Conservation (phyloP, 2,888 invertebrate genomes). For the Alentia gelatinosa region DNA sequence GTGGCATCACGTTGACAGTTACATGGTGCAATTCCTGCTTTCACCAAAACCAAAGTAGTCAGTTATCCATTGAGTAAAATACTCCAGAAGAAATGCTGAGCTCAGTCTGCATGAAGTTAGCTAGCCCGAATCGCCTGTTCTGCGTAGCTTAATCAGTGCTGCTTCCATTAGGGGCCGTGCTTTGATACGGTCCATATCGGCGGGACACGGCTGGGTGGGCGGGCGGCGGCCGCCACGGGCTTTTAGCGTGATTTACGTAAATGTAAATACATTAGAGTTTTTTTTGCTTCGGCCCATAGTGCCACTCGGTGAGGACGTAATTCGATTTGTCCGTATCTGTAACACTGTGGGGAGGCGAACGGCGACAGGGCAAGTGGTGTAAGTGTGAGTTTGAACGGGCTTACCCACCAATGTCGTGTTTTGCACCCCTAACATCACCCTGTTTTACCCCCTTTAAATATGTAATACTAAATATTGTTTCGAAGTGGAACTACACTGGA, state of each 20-base stretch:
- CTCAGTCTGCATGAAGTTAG: neutral
- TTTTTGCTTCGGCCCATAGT: neutral
- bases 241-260: neutral
- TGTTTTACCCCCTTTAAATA: too few species aligned
- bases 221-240: neutral
- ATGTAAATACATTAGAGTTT: neutral
- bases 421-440: too few species aligned
- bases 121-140: neutral
- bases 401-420: too few species aligned
- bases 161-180: neutral
- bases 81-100: too few species aligned
- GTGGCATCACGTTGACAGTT: too few species aligned
- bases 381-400: too few species aligned
- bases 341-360: neutral
- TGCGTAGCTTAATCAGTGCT: neutral
- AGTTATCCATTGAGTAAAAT: too few species aligned
- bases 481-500: too few species aligned
- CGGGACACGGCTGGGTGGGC: neutral
- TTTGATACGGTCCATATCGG: neutral
- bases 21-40: too few species aligned
- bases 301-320: neutral
- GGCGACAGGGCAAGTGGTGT: neutral
- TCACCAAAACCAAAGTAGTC: too few species aligned
- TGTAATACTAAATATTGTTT: too few species aligned
- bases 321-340: neutral